Evolutionary conservation across 2,113 vertebrate genomes (phyloP), one percentile per base, ranked within the genome.

Genomic region (Eptesicus fuscus): DNA sequence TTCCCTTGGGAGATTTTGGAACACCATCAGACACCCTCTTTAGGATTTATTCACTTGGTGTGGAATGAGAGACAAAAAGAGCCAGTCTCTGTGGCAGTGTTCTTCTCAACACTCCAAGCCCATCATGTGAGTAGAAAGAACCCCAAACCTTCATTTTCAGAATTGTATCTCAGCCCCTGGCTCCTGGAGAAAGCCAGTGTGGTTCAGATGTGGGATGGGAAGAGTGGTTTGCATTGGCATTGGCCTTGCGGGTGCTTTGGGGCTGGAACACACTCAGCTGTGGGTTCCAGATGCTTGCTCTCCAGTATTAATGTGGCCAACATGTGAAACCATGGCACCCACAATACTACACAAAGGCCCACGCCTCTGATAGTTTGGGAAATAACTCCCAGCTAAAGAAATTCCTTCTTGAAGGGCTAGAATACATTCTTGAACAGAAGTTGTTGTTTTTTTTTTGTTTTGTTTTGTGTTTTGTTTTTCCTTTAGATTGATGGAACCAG

Each of bases 251-350:
- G 98, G 98, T 98, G 97, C 98, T 98, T 98, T 97, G 95, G 97
- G 97, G 96, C 97, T 98, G 96, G 97, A 97, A 95, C 88, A 51
- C 92, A 97, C 96, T 97, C 93, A 97, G 95, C 97, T 98, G 98
- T 98, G 98, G 98, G 98, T 98, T 99, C 97, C 98, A 98, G 95
- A 98, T 97, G 96, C 98, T 98, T 98, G 97, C 97, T 97, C 47
- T 97, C 97, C 85, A 88, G 94, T 97, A 98, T 98, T 98, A 98
- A 98, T 98, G 98, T 98, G 98, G 98, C 98, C 98, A 98, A 82
- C 97, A 97, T 98, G 97, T 97, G 98, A 98, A 99, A 98, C 98
- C 98, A 97, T 97, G 98, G 96, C 97, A 97, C 95, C 98, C 97
- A 2, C 97, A 98, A 84, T 97, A 61, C 97, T 97, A 91, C 91